Evolutionary conservation across 1,140 invertebrate genomes (phyloP).

Genomic region (Anadara kagoshimensis): DNA sequence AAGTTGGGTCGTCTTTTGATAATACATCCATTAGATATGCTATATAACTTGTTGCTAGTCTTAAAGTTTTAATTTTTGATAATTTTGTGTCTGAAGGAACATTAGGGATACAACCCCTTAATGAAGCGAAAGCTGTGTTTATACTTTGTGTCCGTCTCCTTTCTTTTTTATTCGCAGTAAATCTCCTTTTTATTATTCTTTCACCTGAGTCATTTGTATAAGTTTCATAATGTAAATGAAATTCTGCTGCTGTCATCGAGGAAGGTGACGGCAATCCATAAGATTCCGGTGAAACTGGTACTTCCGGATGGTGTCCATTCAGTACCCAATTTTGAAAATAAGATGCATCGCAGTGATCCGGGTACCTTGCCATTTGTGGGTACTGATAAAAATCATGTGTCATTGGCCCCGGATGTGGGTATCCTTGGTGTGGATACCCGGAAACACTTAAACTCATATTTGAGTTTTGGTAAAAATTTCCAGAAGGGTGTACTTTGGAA

Average conservation of each 20-base stretch:
- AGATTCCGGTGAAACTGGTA: conserved; percentile 55
- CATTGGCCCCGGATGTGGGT: conserved; percentile 55
- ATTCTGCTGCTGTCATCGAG: conserved; percentile 6
- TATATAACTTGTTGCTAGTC: conserved; percentile 76
- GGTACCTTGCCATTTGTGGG: conserved; percentile 45
- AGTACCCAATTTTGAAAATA: conserved; percentile 58
- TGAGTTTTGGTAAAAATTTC: no score
- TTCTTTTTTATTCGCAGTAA: conserved; percentile 91
- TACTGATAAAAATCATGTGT: conserved; percentile 52
- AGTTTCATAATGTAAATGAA: conserved; percentile 27
- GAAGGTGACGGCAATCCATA: conserved; percentile 55
- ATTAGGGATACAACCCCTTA: conserved; percentile 95
- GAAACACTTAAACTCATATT: conserved; percentile 55
- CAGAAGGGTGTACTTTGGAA: no score
- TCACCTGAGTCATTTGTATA: conserved; percentile 33
- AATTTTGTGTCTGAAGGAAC: conserved; percentile 96
- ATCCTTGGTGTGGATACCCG: conserved; percentile 52
- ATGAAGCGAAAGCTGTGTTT: conserved; percentile 93
- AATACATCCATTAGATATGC: conserved; percentile 76
- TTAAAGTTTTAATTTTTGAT: conserved; percentile 77
- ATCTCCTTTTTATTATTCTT: conserved; percentile 62
- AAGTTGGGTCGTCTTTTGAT: conserved; percentile 74
- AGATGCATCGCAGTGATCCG: conserved; percentile 51
- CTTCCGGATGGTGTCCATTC: conserved; percentile 48
- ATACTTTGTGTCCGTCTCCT: conserved; percentile 91